phyloP scores from a whole-genome alignment of 2,797 vertebrate species.

The Pangasius larnaudii region DNA sequence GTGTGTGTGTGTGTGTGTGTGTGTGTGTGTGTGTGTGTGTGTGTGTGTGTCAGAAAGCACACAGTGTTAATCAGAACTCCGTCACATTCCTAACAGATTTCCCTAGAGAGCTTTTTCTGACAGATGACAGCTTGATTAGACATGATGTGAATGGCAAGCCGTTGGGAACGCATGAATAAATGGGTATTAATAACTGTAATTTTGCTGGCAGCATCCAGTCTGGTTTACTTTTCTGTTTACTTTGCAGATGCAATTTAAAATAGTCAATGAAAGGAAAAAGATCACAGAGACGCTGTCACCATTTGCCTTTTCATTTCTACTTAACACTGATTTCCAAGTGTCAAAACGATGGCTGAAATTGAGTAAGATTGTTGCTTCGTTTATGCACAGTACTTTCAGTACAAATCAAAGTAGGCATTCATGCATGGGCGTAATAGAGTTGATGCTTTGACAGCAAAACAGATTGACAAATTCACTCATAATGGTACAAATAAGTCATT shows the following conservation, averaged over 20 bases:
- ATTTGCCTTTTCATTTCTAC: constrained; percentile 29
- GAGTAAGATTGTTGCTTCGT: neutral
- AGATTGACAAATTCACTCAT: neutral
- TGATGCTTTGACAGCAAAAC: constrained; percentile 19
- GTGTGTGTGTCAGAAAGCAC: constrained; percentile 23
- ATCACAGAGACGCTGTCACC: constrained; percentile 21
- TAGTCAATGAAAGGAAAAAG: constrained; percentile 58
- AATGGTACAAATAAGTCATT: neutral
- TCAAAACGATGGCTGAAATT: constrained; percentile 18
- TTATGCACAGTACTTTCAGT: constrained; percentile 14
- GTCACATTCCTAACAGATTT: constrained; percentile 62
- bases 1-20: constrained; percentile 44
- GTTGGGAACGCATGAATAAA: constrained; percentile 71
- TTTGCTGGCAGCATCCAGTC: constrained; percentile 67
- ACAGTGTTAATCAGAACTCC: constrained; percentile 57
- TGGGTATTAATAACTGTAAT: constrained; percentile 76
- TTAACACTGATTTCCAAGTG: constrained; percentile 12
- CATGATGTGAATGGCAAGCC: constrained; percentile 69
- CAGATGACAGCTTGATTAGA: constrained; percentile 77
- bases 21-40: constrained; percentile 30
- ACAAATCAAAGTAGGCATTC: constrained; percentile 14
- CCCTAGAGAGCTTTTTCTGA: constrained; percentile 62
- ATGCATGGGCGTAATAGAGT: neutral
- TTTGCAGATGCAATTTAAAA: constrained; percentile 64
- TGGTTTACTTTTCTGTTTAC: constrained; percentile 68